Percentiles rank a stretch among this genome's conserved stretches.
Evolutionary conservation across 2,113 vertebrate genomes (phyloP).

Genomic region (Barnardius zonarius): DNA sequence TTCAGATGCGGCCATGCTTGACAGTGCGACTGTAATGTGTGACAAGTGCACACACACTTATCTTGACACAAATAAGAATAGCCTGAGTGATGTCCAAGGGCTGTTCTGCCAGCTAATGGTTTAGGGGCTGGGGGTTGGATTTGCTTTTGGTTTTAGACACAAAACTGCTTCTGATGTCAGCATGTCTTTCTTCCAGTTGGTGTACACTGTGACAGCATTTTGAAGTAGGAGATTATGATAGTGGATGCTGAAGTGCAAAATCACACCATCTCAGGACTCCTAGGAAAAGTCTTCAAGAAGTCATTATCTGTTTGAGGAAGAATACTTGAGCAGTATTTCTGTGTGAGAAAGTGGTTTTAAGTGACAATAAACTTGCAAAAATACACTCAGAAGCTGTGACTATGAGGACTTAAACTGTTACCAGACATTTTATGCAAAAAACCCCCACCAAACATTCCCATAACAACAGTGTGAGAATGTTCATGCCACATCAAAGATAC

Average conservation of each 20-base stretch:
- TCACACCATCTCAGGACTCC: background rate
- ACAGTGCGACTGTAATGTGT: background rate
- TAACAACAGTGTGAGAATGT: background rate
- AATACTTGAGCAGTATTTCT: background rate
- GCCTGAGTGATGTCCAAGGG: background rate
- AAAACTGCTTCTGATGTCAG: background rate
- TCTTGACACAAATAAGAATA: background rate
- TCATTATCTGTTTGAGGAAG: background rate
- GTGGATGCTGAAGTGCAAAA: background rate
- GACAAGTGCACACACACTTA: background rate
- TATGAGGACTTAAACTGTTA: background rate
- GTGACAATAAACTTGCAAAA: background rate
- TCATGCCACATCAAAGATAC: background rate
- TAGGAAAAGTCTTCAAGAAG: background rate
- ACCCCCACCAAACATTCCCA: background rate
- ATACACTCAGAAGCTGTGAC: background rate
- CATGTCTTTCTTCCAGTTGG: background rate
- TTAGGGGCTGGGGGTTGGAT: rapidly evolving
- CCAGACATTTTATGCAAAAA: background rate
- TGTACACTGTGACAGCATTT: rapidly evolving
- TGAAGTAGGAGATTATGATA: background rate
- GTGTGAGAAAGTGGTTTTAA: background rate
- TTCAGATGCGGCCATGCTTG: background rate
- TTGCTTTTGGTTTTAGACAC: background rate
- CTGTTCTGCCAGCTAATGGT: background rate